A percentile compares a stretch with the other conserved stretches of the same genome.
Evolutionary conservation across 2,113 vertebrate species (phyloP).

Genomic region (Chaenocephalus aceratus): DNA sequence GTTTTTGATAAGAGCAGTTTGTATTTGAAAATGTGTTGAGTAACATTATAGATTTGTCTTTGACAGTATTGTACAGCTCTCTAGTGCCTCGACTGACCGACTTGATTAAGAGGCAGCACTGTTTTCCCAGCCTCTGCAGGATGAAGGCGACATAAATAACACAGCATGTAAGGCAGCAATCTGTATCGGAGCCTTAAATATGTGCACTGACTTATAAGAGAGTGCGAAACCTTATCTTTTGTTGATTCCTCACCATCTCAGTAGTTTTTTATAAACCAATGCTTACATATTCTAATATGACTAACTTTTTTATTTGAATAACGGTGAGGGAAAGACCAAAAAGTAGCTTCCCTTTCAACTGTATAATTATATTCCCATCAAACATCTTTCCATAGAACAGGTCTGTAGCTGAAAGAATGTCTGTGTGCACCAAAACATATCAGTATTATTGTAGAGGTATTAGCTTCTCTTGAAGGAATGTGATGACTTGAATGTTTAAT

Average conservation of each 20-base stretch:
- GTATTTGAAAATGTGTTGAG: conserved; percentile 22
- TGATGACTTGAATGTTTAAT: conserved; percentile 29
- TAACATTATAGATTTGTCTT: conserved; percentile 30
- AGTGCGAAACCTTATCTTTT: background rate
- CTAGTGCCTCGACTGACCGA: conserved; percentile 25
- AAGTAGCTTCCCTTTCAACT: conserved; percentile 6
- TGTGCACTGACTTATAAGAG: conserved; percentile 36
- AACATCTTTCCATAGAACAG: background rate
- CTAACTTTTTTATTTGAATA: conserved; percentile 34
- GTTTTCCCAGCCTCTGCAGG: conserved; percentile 1
- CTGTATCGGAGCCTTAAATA: background rate
- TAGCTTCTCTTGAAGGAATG: conserved; percentile 11
- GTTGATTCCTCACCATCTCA: background rate
- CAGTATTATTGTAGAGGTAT: conserved; percentile 7
- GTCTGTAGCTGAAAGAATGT: conserved; percentile 3
- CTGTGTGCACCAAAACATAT: background rate
- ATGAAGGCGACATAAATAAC: conserved; percentile 22
- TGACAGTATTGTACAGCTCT: conserved; percentile 30
- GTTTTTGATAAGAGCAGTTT: conserved; percentile 42
- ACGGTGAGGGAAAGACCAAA: background rate
- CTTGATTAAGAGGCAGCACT: conserved; percentile 25
- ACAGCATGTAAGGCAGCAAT: background rate
- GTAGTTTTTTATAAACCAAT: background rate
- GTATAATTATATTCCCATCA: background rate
- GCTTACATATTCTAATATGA: background rate